phyloP scores from a whole-genome alignment of 2,797 vertebrate genomes.

The Hemitrygon akajei region DNA sequence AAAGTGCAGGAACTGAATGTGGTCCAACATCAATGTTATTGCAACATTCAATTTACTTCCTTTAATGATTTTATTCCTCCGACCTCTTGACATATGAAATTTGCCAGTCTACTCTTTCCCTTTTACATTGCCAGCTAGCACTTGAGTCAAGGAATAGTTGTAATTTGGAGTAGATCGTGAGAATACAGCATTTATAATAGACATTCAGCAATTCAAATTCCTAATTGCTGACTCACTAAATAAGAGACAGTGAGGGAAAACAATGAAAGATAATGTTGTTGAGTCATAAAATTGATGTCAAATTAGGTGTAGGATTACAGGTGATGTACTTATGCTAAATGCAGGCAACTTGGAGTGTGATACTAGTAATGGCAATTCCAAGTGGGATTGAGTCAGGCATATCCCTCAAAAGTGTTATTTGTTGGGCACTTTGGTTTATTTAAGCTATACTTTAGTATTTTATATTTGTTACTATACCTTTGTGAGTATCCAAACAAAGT shows the following conservation, averaged over 20 bases:
- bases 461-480: no score
- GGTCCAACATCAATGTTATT: neutral
- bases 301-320: neutral
- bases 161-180: neutral
- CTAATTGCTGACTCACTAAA: neutral
- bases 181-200: neutral
- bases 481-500: constrained; percentile 7
- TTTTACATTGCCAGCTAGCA: no score
- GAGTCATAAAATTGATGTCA: neutral
- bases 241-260: neutral
- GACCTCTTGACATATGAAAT: neutral
- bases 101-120: neutral
- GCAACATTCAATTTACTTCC: neutral
- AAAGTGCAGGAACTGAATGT: neutral
- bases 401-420: neutral
- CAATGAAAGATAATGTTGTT: neutral
- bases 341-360: neutral
- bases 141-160: neutral
- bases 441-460: neutral
- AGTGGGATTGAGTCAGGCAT: neutral
- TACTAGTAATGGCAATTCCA: neutral
- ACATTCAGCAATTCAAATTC: neutral
- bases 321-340: neutral
- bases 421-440: neutral
- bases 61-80: neutral